Percentiles rank a stretch among this genome's conserved stretches.
phyloP scores from a whole-genome alignment of 1,140 invertebrate species.

The Eueides isabella region DNA sequence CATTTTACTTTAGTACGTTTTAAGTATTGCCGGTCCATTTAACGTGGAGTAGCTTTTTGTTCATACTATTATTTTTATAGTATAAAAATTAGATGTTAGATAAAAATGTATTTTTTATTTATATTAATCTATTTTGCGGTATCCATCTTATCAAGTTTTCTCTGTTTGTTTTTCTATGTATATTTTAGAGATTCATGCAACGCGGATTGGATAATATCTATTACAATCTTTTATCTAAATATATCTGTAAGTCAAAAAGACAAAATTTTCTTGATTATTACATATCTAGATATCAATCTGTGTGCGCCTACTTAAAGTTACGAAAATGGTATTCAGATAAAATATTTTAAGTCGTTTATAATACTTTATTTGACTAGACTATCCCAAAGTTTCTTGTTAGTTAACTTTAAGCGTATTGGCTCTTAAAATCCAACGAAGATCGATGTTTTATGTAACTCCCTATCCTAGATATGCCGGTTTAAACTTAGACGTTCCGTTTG shows the following conservation, averaged over 20 bases:
- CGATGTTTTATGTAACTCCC: slow-evolving; percentile 41
- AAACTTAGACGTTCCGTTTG: slow-evolving; percentile 30
- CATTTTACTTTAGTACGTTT: slow-evolving; percentile 1
- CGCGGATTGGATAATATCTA: too few species aligned
- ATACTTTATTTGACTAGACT: slow-evolving; percentile 15
- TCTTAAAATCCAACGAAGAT: slow-evolving; percentile 39
- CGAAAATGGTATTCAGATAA: background rate
- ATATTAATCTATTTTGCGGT: too few species aligned
- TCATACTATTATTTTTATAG: background rate
- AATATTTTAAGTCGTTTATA: slow-evolving; percentile 10
- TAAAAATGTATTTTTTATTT: background rate
- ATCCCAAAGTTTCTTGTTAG: slow-evolving; percentile 22
- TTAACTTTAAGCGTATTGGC: slow-evolving; percentile 30
- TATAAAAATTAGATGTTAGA: background rate
- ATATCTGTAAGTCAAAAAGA: too few species aligned
- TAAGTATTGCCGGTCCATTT: background rate
- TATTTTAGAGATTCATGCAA: too few species aligned
- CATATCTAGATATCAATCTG: background rate
- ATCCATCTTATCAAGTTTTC: too few species aligned
- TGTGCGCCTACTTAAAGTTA: background rate
- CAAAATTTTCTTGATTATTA: too few species aligned
- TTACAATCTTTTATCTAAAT: too few species aligned
- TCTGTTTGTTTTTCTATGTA: too few species aligned
- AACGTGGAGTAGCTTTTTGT: background rate
- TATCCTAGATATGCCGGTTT: slow-evolving; percentile 32